Base-by-base conservation (phyloP, 2,113 vertebrate species). In the Ploceus nigricollis region DNA sequence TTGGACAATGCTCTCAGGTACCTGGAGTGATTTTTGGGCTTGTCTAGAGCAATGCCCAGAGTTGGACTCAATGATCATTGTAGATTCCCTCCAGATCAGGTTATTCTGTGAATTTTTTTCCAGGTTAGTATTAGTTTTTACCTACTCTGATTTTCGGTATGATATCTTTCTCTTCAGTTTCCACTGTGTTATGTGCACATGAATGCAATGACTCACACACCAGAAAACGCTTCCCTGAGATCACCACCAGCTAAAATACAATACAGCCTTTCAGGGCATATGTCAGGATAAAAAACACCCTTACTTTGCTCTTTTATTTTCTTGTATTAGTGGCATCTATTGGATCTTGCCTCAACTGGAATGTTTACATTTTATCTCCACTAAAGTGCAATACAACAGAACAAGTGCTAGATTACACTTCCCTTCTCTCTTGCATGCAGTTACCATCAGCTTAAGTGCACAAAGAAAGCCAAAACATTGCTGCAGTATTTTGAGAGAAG, bases 141-240 rank as follows among this genome's bases (percentile, higher is more conserved):
- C 6, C 4, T 61, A 61, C 12, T 2, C 8, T 51, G 24, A 15
- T 28, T 71, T 60, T 65, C 13, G 45, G 8, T 33, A n/a, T 10
- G 0, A 35, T 51, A 28, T 5, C 31, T 3, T 19, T 53, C n/a
- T 88, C 33, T 56, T 42, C 22, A 9, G 28, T 66, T 82, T 51
- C 40, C 24, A 51, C 25, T 4, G 1, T 11, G 10, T n/a, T 51
- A 39, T 16, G 7, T 13, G 15, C 27, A 57, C 1, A 0, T 16
- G 37, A 61, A 30, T 28, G 47, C 21, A 76, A 48, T 1, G 1
- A 47, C 30, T 31, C 15, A 16, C 2, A 9, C 20, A 39, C 24
- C 47, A 48, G 19, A 48, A 75, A 78, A 44, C 37, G 24, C 7
- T 50, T 54, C 37, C 7, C 7, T 40, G 31, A 86, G 37, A 53